These are phyloP conservation scores for Mythimna lalbum DNA, from an alignment of 2,888 invertebrate genomes.

Conservation along the genomic window DNA sequence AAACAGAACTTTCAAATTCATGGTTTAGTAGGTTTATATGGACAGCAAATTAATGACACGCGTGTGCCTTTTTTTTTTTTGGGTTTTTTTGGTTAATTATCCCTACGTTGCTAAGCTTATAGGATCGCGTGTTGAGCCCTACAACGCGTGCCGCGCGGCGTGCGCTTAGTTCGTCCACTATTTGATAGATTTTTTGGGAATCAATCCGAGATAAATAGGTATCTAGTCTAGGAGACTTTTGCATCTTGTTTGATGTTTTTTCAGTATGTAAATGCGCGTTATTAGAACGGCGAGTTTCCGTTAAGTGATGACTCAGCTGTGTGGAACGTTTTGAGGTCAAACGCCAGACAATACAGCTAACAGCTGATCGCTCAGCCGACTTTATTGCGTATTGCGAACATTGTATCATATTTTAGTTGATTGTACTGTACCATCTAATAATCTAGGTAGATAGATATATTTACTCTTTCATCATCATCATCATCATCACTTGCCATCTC, in stretches of 20 bases:
- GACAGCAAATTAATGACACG: background rate
- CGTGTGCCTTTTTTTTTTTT: background rate
- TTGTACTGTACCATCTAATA: background rate
- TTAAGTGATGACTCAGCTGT: conserved; percentile 43
- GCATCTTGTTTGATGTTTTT: background rate
- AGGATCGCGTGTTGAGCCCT: conserved; percentile 34
- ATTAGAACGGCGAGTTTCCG: conserved; percentile 16
- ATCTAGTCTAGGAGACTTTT: background rate
- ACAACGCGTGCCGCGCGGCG: background rate
- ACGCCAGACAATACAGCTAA: conserved; percentile 31
- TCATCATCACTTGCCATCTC: too few species aligned
- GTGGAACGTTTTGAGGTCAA: conserved; percentile 42
- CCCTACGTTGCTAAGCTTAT: conserved; percentile 3
- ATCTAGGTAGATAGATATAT: background rate
- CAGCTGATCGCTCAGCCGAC: conserved; percentile 44
- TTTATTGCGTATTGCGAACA: conserved; percentile 3
- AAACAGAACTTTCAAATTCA: too few species aligned
- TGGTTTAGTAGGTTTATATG: background rate
- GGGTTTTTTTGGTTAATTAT: conserved; percentile 4
- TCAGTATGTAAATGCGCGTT: background rate
- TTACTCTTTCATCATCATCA: too few species aligned
- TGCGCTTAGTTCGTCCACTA: background rate
- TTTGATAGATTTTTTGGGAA: background rate
- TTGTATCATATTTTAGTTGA: too few species aligned
- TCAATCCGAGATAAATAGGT: background rate